These are phyloP conservation scores for Pristionchus arcanus DNA, from an alignment of 2,888 invertebrate genomes.

Conservation along the genomic window DNA sequence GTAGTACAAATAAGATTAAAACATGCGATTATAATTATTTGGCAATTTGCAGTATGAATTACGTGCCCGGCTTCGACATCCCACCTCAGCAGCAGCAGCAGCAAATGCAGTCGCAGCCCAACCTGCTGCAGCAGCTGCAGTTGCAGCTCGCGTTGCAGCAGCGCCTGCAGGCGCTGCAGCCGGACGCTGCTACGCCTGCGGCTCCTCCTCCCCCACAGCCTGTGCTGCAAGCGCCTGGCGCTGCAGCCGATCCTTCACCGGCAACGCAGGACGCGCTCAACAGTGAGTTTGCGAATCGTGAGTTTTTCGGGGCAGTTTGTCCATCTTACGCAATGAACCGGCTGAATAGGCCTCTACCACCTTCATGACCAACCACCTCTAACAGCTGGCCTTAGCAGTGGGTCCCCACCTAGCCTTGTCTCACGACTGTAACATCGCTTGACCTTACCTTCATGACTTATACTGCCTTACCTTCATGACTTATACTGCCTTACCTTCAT, in stretches of 20 bases:
- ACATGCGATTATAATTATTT: too few species aligned
- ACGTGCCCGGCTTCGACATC: conserved; percentile 17
- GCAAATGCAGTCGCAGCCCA: not conserved
- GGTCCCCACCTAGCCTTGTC: too few species aligned
- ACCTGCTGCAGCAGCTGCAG: not conserved
- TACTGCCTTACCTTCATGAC: too few species aligned
- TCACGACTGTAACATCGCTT: too few species aligned
- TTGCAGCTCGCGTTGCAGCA: not conserved
- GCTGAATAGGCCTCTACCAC: not conserved
- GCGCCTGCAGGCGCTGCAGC: not conserved
- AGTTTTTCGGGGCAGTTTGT: not conserved
- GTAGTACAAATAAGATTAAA: too few species aligned
- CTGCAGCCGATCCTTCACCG: not conserved
- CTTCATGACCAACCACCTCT: too few species aligned
- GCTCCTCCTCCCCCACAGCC: not conserved
- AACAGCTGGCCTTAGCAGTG: too few species aligned
- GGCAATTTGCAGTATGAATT: not conserved
- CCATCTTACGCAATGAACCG: not conserved
- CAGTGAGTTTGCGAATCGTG: not conserved
- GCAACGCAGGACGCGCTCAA: not conserved
- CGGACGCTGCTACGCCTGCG: not conserved
- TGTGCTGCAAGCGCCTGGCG: not conserved
- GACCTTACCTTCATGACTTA: too few species aligned
- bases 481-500: too few species aligned
- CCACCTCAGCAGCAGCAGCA: not conserved